phyloP scores from a whole-genome alignment of 2,797 vertebrate species.

The Monodelphis domestica region DNA sequence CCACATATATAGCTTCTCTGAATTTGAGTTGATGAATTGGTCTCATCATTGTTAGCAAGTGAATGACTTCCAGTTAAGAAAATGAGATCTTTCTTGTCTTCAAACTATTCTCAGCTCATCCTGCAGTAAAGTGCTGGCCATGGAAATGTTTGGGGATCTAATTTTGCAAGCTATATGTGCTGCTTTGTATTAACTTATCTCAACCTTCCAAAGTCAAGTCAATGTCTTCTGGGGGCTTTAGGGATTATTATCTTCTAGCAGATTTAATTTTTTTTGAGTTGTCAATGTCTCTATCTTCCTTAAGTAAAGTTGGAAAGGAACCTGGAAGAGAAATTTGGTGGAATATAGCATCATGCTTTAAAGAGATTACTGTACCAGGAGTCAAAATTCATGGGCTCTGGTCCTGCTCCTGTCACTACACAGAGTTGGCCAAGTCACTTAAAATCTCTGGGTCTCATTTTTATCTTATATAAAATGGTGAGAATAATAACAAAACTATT shows the following conservation, averaged over 20 bases:
- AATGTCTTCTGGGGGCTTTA: slow-evolving; percentile 31
- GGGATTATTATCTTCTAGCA: slow-evolving; percentile 34
- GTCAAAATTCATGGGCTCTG: neutral
- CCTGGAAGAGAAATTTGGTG: slow-evolving; percentile 5
- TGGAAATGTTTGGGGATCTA: neutral
- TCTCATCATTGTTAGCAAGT: slow-evolving; percentile 35
- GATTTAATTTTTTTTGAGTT: neutral
- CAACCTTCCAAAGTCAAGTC: slow-evolving; percentile 43
- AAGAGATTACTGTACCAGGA: neutral
- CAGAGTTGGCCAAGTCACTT: neutral
- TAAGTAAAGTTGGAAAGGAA: slow-evolving; percentile 18
- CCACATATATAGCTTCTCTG: neutral
- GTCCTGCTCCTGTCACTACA: neutral
- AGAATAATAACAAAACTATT: neutral
- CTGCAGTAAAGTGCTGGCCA: neutral
- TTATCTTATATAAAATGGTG: neutral
- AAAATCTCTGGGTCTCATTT: neutral
- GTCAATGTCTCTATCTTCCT: neutral
- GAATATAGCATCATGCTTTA: neutral
- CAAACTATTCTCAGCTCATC: slow-evolving; percentile 48
- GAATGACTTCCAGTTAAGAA: neutral
- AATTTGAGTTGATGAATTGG: neutral
- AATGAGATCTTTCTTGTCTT: slow-evolving; percentile 51
- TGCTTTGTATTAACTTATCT: slow-evolving; percentile 42
- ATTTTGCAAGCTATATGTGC: slow-evolving; percentile 25